Evolutionary conservation across 2,888 invertebrate species (phyloP).

Genomic region (Heliconius ethilla): DNA sequence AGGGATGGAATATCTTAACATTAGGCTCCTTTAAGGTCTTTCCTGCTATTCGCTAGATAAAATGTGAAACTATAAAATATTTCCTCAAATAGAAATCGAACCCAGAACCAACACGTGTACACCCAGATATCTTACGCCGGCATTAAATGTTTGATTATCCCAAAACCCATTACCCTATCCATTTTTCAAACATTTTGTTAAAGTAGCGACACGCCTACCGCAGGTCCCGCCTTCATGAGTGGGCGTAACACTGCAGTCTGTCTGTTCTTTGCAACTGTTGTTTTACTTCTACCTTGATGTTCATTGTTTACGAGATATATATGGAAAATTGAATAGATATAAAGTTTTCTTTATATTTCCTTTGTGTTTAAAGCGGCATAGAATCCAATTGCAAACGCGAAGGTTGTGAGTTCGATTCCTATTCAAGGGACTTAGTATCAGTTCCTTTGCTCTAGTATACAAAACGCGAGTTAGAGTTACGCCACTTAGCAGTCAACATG

Average conservation of each 20-base stretch:
- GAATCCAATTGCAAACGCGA: background rate
- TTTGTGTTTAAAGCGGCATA: background rate
- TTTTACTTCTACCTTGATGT: background rate
- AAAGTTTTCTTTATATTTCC: background rate
- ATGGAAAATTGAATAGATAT: slow-evolving; percentile 12
- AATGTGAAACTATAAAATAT: too few relatives aligned
- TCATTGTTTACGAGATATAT: slow-evolving; percentile 3
- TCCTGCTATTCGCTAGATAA: too few relatives aligned
- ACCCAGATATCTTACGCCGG: too few relatives aligned
- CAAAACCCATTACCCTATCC: slow-evolving; percentile 43
- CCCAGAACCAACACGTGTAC: too few relatives aligned
- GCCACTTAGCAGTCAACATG: background rate
- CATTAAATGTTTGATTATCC: too few relatives aligned
- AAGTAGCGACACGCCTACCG: slow-evolving; percentile 55
- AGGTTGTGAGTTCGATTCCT: background rate
- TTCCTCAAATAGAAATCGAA: too few relatives aligned
- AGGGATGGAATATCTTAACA: too few relatives aligned
- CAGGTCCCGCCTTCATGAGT: slow-evolving; percentile 54
- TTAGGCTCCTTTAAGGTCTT: too few relatives aligned
- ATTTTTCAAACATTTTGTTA: slow-evolving; percentile 46
- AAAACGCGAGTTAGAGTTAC: background rate
- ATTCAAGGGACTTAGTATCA: background rate
- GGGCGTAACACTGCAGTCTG: slow-evolving; percentile 55
- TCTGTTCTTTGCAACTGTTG: slow-evolving; percentile 30
- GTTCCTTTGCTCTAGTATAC: background rate